phyloP scores from a whole-genome alignment of 1,140 invertebrate genomes.

The Zeugodacus cucurbitae region DNA sequence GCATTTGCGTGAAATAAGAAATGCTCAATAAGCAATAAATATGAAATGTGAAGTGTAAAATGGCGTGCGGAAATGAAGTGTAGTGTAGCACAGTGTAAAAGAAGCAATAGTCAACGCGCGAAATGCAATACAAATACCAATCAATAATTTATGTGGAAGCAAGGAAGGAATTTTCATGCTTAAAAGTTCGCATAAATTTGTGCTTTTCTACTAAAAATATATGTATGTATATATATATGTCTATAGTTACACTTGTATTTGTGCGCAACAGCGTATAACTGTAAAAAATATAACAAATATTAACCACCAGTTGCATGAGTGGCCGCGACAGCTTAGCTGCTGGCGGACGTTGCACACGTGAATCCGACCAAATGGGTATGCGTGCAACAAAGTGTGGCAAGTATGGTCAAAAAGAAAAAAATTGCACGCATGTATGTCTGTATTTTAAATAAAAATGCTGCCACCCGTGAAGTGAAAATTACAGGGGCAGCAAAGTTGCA shows the following conservation, averaged over 20 bases:
- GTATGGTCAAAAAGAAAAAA: not conserved
- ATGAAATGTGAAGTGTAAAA: not conserved
- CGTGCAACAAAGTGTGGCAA: not conserved
- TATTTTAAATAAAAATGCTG: not conserved
- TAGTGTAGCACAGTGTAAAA: not conserved
- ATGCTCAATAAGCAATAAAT: not conserved
- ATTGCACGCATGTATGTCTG: no score
- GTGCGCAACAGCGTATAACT: not conserved
- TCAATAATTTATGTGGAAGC: not conserved
- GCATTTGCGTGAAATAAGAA: not conserved
- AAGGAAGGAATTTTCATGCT: not conserved
- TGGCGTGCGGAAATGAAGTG: not conserved
- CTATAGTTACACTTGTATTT: not conserved
- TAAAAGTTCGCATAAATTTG: no score
- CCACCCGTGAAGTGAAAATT: not conserved
- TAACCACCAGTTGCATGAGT: conserved; percentile 34
- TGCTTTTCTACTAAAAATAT: not conserved
- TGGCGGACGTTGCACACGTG: not conserved
- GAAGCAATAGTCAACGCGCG: not conserved
- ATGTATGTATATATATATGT: not conserved
- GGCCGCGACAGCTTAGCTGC: not conserved
- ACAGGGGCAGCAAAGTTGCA: not conserved
- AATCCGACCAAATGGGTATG: not conserved
- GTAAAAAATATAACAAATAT: conserved; percentile 2
- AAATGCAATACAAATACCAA: not conserved